Percentiles rank a stretch among this genome's conserved stretches.
Conservation (phyloP, 2,113 vertebrate species). For the mouse (Mus musculus) region GRCm39 chr4:40073001-40073500, state of each 20-base stretch:
- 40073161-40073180: constrained; percentile 55
- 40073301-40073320: constrained; percentile 62
- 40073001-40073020: constrained; percentile 17
- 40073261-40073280: constrained; percentile 62
- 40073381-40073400: constrained; percentile 1
- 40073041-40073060: constrained; percentile 45
- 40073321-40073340: constrained; percentile 73
- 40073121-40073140: constrained; percentile 20
- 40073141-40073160: constrained; percentile 45
- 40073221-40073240: constrained; percentile 19
- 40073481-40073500: neutral
- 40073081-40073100: neutral
- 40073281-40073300: constrained; percentile 62
- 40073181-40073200: constrained; percentile 64
- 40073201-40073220: constrained; percentile 62
- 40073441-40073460: neutral
- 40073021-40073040: constrained; percentile 44
- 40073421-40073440: neutral
- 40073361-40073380: neutral
- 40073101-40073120: constrained; percentile 16
- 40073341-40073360: constrained; percentile 9
- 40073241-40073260: neutral
- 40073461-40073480: neutral
- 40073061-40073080: constrained; percentile 33
- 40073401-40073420: neutral